phyloP scores from a whole-genome alignment of 2,797 vertebrate genomes.

The Xiphophorus birchmanni region DNA sequence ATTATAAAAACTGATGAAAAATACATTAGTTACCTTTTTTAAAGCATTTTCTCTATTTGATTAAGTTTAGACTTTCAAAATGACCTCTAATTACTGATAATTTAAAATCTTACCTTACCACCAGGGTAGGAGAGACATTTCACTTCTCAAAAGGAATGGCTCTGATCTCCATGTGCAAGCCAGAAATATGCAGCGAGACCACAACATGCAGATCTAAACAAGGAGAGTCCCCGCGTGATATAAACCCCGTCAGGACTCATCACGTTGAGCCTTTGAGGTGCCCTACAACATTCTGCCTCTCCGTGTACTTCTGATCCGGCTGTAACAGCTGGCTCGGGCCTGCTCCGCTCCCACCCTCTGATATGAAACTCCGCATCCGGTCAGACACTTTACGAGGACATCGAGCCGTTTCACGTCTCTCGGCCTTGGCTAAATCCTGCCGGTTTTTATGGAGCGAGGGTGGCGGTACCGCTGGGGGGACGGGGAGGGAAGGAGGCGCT shows the following conservation, averaged over 20 bases:
- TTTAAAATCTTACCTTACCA: not conserved
- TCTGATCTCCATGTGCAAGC: not conserved
- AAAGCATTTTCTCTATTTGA: not conserved
- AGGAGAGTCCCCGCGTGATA: not conserved
- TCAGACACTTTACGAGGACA: slow-evolving; percentile 80
- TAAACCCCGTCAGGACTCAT: slow-evolving; percentile 13
- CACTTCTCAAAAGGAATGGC: not conserved
- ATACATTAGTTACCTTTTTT: not conserved
- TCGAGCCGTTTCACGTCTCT: slow-evolving; percentile 65
- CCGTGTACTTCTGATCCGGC: slow-evolving; percentile 18
- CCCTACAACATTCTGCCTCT: slow-evolving; percentile 70
- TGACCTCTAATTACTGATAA: not conserved
- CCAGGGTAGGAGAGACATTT: not conserved
- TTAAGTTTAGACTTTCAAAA: not conserved
- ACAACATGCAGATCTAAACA: not conserved
- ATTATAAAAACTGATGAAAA: not conserved
- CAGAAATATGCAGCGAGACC: not conserved
- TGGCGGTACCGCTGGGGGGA: slow-evolving; percentile 20
- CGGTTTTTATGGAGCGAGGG: slow-evolving; percentile 61
- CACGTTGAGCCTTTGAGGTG: slow-evolving; percentile 44
- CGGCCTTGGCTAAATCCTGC: slow-evolving; percentile 74
- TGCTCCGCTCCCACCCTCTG: slow-evolving; percentile 62
- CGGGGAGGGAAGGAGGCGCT: slow-evolving; percentile 25
- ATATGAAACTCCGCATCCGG: slow-evolving; percentile 78
- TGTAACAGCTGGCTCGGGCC: slow-evolving; percentile 76